phyloP scores from a whole-genome alignment of 2,113 vertebrate species.

The Manacus vitellinus region DNA sequence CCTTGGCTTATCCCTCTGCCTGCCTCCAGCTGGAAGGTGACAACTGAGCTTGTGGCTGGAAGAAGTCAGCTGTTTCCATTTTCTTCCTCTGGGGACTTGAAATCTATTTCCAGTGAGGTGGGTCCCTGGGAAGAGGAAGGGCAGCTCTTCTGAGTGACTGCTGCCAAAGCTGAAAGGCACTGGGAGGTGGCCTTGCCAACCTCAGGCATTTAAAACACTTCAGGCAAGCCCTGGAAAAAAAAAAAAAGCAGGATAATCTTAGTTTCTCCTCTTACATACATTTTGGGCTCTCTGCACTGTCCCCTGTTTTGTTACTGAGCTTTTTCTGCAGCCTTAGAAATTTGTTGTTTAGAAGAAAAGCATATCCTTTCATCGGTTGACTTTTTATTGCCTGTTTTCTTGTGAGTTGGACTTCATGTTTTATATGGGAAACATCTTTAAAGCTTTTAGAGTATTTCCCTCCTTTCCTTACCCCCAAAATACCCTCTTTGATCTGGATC shows the following conservation, averaged over 20 bases:
- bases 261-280: not conserved
- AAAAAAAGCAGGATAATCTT: not conserved
- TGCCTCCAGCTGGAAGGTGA: not conserved
- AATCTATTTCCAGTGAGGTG: constrained; percentile 44
- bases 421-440: not conserved
- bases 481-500: not conserved
- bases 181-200: not conserved
- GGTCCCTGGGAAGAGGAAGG: constrained; percentile 18
- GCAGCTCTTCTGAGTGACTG: not conserved
- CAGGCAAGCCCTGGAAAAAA: not conserved
- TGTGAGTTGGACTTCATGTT: not conserved
- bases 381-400: not conserved
- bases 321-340: not conserved
- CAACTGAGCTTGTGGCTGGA: not conserved
- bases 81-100: constrained; percentile 10
- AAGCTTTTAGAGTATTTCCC: not conserved
- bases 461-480: not conserved
- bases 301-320: not conserved
- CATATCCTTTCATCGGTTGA: not conserved
- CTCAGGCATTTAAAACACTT: not conserved
- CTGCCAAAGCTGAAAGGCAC: not conserved
- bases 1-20: not conserved
- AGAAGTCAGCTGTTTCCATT: constrained; percentile 25
- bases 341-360: not conserved
- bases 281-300: not conserved